Evolutionary conservation across 2,888 invertebrate genomes (phyloP).

Genomic region (Acleris laterana): DNA sequence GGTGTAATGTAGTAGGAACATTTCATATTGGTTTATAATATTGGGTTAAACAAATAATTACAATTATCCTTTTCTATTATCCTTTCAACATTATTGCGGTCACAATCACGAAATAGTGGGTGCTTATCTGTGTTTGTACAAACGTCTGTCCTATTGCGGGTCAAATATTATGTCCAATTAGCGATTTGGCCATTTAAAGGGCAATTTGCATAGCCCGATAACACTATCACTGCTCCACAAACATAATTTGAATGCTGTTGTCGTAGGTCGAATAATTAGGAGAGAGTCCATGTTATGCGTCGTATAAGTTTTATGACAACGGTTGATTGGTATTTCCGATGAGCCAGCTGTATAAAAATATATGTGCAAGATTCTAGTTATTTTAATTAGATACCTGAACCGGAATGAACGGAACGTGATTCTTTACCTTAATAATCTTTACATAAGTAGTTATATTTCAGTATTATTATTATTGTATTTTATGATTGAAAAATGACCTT

Average conservation of each 20-base stretch:
- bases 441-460: no score
- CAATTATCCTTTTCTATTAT: slow-evolving; percentile 8
- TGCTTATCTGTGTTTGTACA: slow-evolving; percentile 48
- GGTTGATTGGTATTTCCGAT: neutral
- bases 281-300: slow-evolving; percentile 42
- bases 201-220: slow-evolving; percentile 78
- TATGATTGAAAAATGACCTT: no score
- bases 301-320: slow-evolving; percentile 6
- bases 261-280: slow-evolving; percentile 59
- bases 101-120: slow-evolving; percentile 34
- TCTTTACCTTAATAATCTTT: no score
- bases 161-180: slow-evolving; percentile 59
- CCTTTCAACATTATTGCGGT: slow-evolving; percentile 18
- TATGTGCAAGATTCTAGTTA: no score
- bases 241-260: slow-evolving; percentile 62
- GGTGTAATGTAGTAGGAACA: no score
- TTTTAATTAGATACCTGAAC: no score
- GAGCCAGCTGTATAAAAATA: no score
- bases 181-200: slow-evolving; percentile 70
- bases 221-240: slow-evolving; percentile 64
- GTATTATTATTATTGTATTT: no score
- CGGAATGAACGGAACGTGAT: no score
- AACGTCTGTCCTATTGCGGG: slow-evolving; percentile 40
- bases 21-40: no score
- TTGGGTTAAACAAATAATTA: no score